Evolutionary conservation across 2,888 invertebrate species (phyloP).

Genomic region (Caenorhabditis zanzibari): DNA sequence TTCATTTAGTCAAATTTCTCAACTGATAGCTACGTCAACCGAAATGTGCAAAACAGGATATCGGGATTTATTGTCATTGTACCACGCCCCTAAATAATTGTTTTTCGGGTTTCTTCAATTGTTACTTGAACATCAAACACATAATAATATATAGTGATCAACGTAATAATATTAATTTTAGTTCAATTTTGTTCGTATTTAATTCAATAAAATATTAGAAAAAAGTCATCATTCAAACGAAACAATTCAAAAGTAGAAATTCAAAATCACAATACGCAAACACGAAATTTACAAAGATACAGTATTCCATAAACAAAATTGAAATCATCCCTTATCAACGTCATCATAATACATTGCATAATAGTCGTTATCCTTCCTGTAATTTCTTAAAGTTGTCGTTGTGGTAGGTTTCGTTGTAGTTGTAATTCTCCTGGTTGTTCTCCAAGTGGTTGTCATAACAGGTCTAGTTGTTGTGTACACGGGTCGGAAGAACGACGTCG

Average conservation of each 20-base stretch:
- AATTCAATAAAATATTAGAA: slow-evolving; percentile 21
- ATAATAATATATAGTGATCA: slow-evolving; percentile 41
- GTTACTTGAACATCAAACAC: slow-evolving; percentile 27
- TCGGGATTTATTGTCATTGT: slow-evolving; percentile 56
- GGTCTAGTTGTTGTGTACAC: slow-evolving; percentile 51
- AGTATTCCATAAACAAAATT: neutral
- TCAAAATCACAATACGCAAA: slow-evolving; percentile 5
- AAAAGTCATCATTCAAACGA: slow-evolving; percentile 1
- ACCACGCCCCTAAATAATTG: slow-evolving; percentile 37
- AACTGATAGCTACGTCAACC: slow-evolving; percentile 28
- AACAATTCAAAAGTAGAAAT: neutral
- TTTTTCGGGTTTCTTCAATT: slow-evolving; percentile 23
- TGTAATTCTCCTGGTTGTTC: slow-evolving; percentile 53
- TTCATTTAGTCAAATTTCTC: neutral
- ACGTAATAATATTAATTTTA: slow-evolving; percentile 20
- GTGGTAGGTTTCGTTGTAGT: slow-evolving; percentile 58
- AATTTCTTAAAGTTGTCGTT: slow-evolving; percentile 75
- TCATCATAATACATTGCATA: slow-evolving; percentile 83
- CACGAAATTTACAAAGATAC: slow-evolving; percentile 17
- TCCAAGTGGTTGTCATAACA: slow-evolving; percentile 53
- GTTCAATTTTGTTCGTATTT: slow-evolving; percentile 9
- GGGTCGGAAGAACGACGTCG: slow-evolving; percentile 53
- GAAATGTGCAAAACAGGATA: slow-evolving; percentile 61
- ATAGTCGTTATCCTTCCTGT: slow-evolving; percentile 80
- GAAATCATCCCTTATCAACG: slow-evolving; percentile 54